Evolutionary conservation across 2,888 invertebrate species (phyloP).

Genomic region (Caenorhabditis virilis): DNA sequence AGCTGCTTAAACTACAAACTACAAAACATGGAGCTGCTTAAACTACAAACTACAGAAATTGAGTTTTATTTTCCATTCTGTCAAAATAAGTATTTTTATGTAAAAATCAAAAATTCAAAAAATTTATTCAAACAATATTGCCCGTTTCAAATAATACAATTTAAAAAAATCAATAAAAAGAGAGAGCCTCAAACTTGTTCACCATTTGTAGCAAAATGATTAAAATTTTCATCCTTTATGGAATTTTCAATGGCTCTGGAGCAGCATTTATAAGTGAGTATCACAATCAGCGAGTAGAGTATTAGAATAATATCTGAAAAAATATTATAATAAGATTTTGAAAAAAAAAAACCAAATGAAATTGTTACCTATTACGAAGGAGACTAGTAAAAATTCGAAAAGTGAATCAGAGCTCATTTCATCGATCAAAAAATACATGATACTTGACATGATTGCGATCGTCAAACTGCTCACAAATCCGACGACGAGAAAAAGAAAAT

Average conservation of each 20-base stretch:
- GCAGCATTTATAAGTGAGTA: conserved; percentile 36
- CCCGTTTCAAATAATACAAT: not conserved
- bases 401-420: conserved; percentile 43
- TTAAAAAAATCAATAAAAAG: not conserved
- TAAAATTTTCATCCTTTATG: conserved; percentile 11
- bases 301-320: conserved; percentile 38
- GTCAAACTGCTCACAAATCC: conserved; percentile 46
- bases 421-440: conserved; percentile 46
- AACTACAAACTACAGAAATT: too few species aligned
- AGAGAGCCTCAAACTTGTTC: not conserved
- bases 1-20: too few species aligned
- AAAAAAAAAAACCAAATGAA: not conserved
- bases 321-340: not conserved
- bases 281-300: conserved; percentile 32
- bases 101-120: not conserved
- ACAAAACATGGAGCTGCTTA: too few species aligned
- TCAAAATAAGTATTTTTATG: not conserved
- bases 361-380: conserved; percentile 36
- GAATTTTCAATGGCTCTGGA: conserved; percentile 28
- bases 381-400: conserved; percentile 36
- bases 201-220: not conserved
- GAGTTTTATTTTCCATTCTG: too few species aligned
- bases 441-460: conserved; percentile 37
- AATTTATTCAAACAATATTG: not conserved
- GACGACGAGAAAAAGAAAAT: conserved; percentile 40